Conservation (phyloP, 2,888 invertebrate species). For the Thera obeliscata region DNA sequence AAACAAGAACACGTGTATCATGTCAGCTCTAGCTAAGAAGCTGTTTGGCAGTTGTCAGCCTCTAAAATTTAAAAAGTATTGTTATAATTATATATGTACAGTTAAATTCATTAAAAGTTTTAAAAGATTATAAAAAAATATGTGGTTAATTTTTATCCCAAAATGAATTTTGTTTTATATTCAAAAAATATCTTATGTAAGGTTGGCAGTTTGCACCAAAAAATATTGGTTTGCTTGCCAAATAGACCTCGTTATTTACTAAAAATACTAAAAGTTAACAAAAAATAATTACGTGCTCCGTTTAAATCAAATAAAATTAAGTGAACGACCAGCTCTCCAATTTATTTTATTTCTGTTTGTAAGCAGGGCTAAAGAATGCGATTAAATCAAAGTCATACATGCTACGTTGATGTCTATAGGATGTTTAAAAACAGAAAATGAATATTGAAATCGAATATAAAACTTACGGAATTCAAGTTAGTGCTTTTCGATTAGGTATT, state of each 20-base stretch:
- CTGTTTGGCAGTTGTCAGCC: too few species aligned
- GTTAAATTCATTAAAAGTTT: neutral
- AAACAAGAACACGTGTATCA: too few species aligned
- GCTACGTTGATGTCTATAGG: too few species aligned
- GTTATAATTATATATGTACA: neutral
- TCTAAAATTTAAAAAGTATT: too few species aligned
- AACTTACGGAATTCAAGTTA: too few species aligned
- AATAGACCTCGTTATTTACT: too few species aligned
- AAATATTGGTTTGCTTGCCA: too few species aligned
- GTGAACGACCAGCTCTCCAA: neutral
- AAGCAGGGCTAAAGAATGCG: neutral
- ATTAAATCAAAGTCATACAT: neutral
- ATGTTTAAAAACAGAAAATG: too few species aligned
- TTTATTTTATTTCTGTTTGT: neutral
- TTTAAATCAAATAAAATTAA: slow-evolving; percentile 17
- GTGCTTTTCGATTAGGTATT: too few species aligned
- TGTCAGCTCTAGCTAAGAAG: too few species aligned
- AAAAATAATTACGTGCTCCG: slow-evolving; percentile 18
- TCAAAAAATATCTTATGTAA: neutral
- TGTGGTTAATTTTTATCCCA: neutral
- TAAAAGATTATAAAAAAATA: neutral
- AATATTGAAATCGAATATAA: too few species aligned
- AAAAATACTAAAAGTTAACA: neutral
- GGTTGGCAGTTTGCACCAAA: too few species aligned
- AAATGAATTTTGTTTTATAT: neutral